phyloP scores from a whole-genome alignment of 2,797 vertebrate genomes.

The Florisuga fusca region DNA sequence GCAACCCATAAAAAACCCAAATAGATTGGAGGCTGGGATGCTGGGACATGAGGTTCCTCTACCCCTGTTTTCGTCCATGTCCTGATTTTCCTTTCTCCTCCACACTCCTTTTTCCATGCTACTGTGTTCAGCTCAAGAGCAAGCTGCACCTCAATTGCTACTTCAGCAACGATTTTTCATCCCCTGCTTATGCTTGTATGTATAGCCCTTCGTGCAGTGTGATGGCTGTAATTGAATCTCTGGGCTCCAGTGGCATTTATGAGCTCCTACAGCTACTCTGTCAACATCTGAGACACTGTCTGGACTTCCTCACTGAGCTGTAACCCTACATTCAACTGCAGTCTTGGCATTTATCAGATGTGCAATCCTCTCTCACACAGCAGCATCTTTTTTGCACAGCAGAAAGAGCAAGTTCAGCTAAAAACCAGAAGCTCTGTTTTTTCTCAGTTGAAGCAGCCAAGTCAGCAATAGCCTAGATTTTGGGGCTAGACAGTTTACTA shows the following conservation, averaged over 20 bases:
- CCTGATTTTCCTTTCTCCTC: not conserved
- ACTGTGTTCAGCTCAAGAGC: not conserved
- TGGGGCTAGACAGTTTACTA: not conserved
- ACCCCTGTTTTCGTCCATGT: fast-evolving
- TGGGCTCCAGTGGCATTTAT: slow-evolving; percentile 57
- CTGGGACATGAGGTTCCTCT: not conserved
- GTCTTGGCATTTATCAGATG: not conserved
- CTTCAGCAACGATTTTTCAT: slow-evolving; percentile 41
- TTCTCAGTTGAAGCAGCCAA: slow-evolving; percentile 6
- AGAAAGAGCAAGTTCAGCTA: slow-evolving; percentile 45
- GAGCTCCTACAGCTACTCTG: slow-evolving; percentile 47
- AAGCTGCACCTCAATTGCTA: not conserved
- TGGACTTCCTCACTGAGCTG: slow-evolving; percentile 49
- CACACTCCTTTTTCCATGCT: not conserved
- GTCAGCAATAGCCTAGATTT: not conserved
- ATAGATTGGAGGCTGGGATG: not conserved
- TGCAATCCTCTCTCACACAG: not conserved
- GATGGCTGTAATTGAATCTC: slow-evolving; percentile 52
- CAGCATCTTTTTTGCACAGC: not conserved
- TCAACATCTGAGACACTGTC: slow-evolving; percentile 46
- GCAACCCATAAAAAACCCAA: not conserved
- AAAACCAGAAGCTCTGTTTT: not conserved
- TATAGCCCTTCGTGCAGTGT: not conserved
- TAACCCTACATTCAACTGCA: slow-evolving; percentile 32
- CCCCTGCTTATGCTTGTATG: not conserved